These are phyloP conservation scores for Tupaia tana DNA, from an alignment of 2,113 vertebrate species.

Conservation along the genomic window DNA sequence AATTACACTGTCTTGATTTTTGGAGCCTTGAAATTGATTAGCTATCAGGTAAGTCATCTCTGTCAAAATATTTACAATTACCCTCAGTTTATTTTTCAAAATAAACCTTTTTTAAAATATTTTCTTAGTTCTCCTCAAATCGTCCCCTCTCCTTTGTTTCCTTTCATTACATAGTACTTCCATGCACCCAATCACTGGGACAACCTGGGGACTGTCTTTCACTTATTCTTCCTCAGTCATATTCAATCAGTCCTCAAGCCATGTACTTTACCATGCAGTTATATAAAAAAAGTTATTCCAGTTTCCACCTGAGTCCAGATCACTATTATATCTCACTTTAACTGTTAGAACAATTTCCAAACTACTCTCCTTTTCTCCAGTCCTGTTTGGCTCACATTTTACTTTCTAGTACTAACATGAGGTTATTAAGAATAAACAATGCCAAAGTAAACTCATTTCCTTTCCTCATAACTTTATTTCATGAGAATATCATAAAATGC, in stretches of 20 bases:
- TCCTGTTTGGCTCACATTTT: neutral
- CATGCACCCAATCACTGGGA: neutral
- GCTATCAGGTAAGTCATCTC: neutral
- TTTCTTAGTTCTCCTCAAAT: neutral
- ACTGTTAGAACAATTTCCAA: neutral
- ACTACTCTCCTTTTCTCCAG: neutral
- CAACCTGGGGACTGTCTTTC: neutral
- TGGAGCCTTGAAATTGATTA: neutral
- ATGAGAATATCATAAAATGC: neutral
- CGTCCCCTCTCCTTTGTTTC: neutral
- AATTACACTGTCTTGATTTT: conserved; percentile 1
- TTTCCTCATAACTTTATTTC: conserved; percentile 27
- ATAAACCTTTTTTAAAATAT: neutral
- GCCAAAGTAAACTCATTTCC: neutral
- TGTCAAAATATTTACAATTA: neutral
- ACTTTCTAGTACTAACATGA: neutral
- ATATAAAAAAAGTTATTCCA: neutral
- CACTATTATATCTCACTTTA: neutral
- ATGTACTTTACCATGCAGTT: neutral
- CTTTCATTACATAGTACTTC: neutral
- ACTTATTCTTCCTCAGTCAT: neutral
- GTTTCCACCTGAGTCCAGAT: neutral
- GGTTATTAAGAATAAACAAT: neutral
- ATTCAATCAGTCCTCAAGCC: neutral
- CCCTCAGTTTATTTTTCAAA: neutral